These are phyloP conservation scores for Tetragnatha versicolor DNA, from an alignment of 1,140 invertebrate genomes.

Conservation along the genomic window DNA sequence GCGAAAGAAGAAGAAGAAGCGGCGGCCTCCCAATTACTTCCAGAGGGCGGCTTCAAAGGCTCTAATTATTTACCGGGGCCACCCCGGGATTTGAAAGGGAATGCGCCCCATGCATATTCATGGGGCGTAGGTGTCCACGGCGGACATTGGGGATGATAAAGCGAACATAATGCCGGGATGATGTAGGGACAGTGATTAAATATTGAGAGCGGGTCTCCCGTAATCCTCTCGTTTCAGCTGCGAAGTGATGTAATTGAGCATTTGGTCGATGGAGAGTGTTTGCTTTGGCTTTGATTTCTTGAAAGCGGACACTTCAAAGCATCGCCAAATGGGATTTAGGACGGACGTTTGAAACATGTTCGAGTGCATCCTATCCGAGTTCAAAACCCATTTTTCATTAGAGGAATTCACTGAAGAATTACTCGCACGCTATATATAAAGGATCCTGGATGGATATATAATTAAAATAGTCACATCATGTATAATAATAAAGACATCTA, in stretches of 20 bases:
- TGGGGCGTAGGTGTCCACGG: neutral
- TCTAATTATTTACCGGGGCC: slow-evolving; percentile 45
- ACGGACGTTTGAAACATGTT: no score
- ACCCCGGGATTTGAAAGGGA: slow-evolving; percentile 27
- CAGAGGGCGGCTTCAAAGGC: slow-evolving; percentile 34
- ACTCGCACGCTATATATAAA: no score
- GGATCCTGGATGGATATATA: no score
- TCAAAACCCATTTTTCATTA: neutral
- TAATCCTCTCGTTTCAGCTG: neutral
- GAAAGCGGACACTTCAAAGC: no score
- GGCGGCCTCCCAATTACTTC: slow-evolving; percentile 34
- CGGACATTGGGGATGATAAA: slow-evolving; percentile 38
- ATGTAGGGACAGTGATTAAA: slow-evolving; percentile 37
- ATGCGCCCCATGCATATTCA: slow-evolving; percentile 44
- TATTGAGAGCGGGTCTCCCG: neutral
- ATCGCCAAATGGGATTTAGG: no score
- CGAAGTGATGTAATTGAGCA: no score
- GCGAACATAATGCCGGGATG: neutral
- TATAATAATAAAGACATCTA: no score
- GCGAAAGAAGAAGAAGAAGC: neutral
- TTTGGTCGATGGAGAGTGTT: no score
- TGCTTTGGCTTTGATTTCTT: no score
- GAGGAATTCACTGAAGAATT: no score
- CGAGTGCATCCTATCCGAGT: no score
- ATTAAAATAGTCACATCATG: no score